A percentile compares a stretch with the other conserved stretches of the same genome.
phyloP scores from a whole-genome alignment of 2,888 invertebrate genomes.

The Mimumesa dahlbomi region DNA sequence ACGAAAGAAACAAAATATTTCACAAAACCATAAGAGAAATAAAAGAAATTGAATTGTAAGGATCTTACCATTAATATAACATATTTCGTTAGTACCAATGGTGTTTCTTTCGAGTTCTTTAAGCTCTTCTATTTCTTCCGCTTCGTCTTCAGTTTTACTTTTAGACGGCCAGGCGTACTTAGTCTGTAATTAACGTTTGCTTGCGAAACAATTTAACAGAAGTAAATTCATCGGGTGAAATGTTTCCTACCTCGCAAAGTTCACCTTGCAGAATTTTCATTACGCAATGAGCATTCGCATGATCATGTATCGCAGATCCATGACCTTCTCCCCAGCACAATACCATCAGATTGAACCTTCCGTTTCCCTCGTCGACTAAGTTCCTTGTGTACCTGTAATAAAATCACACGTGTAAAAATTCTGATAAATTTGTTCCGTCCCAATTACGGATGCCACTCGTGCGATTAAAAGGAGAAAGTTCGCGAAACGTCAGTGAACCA shows the following conservation, averaged over 20 bases:
- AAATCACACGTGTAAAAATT: too few relatives aligned
- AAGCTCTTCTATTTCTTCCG: slow-evolving; percentile 81
- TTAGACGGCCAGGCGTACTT: slow-evolving; percentile 89
- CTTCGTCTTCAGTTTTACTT: slow-evolving; percentile 77
- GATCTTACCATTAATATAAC: slow-evolving; percentile 95
- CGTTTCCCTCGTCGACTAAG: slow-evolving; percentile 97
- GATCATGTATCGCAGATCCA: slow-evolving; percentile 97
- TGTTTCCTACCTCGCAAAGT: slow-evolving; percentile 86
- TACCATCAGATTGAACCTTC: slow-evolving; percentile 97
- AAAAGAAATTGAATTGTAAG: background rate
- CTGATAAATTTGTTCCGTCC: too few relatives aligned
- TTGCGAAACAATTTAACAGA: background rate
- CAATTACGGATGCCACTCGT: too few relatives aligned
- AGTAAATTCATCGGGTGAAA: background rate
- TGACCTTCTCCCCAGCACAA: slow-evolving; percentile 99
- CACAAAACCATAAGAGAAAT: too few relatives aligned
- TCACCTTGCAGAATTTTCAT: slow-evolving; percentile 95
- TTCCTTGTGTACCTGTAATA: slow-evolving; percentile 98
- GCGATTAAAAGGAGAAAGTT: too few relatives aligned
- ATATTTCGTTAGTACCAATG: slow-evolving; percentile 89
- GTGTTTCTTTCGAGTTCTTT: slow-evolving; percentile 84
- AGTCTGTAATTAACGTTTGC: slow-evolving; percentile 63
- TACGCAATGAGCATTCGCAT: slow-evolving; percentile 97
- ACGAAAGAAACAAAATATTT: slow-evolving; percentile 60
- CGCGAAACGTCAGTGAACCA: too few relatives aligned